A percentile compares a stretch with the other conserved stretches of the same genome.
These are phyloP conservation scores for Blastobasis lacticolella DNA, from an alignment of 2,888 invertebrate genomes.

Conservation along the genomic window DNA sequence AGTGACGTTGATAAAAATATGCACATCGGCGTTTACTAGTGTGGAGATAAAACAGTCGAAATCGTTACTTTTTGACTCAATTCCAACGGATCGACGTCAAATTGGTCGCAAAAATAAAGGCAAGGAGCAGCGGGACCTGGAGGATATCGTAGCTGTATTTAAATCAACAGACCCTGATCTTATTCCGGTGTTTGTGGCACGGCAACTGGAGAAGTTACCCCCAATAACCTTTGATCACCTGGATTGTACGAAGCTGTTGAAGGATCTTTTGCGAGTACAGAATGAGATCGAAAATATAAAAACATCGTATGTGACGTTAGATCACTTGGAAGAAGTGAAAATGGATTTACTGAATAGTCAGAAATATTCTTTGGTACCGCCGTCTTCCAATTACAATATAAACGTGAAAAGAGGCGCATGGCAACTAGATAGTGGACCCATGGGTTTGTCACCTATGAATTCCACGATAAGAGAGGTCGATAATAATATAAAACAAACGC, in stretches of 20 bases:
- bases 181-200: constrained; percentile 11
- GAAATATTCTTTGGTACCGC: too few relatives aligned
- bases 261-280: too few relatives aligned
- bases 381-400: too few relatives aligned
- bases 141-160: constrained; percentile 9
- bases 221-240: constrained; percentile 3
- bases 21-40: constrained; percentile 10
- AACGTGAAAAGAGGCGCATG: not conserved
- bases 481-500: too few relatives aligned
- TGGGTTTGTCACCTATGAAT: not conserved
- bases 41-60: constrained; percentile 14
- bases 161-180: constrained; percentile 5
- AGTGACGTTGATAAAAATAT: constrained; percentile 11
- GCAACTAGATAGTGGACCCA: constrained; percentile 1
- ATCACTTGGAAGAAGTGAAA: too few relatives aligned
- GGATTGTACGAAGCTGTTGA: constrained; percentile 8
- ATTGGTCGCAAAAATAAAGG: constrained; percentile 5
- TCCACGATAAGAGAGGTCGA: too few relatives aligned
- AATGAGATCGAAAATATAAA: too few relatives aligned
- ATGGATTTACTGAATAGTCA: too few relatives aligned
- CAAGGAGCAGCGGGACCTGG: constrained; percentile 8
- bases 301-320: too few relatives aligned
- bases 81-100: constrained; percentile 3
- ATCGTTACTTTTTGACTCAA: constrained; percentile 10
- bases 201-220: constrained; percentile 7